These are phyloP conservation scores for Eptatretus burgeri DNA, from an alignment of 2,113 vertebrate species.

Conservation along the genomic window DNA sequence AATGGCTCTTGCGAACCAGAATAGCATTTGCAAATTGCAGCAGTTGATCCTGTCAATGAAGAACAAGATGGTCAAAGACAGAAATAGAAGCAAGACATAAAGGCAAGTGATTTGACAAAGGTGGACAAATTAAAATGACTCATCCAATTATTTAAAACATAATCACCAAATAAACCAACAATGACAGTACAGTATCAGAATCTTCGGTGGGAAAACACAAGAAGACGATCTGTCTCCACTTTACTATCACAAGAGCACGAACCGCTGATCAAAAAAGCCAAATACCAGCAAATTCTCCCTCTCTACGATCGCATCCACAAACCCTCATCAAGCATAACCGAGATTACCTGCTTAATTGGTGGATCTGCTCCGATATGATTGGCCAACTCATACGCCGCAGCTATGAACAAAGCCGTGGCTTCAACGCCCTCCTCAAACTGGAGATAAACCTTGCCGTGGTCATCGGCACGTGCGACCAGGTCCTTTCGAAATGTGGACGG, in stretches of 20 bases:
- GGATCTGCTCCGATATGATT: slow-evolving; percentile 68
- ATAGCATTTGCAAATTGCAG: slow-evolving; percentile 71
- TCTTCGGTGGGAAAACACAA: too few species aligned
- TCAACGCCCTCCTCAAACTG: slow-evolving; percentile 96
- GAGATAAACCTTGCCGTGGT: slow-evolving; percentile 65
- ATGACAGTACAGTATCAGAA: too few species aligned
- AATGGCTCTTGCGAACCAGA: slow-evolving; percentile 85
- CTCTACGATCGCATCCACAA: too few species aligned
- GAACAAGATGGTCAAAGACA: not conserved
- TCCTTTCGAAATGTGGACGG: slow-evolving; percentile 24
- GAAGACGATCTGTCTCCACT: not conserved
- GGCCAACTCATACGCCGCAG: slow-evolving; percentile 57
- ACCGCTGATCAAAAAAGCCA: not conserved
- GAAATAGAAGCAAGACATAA: not conserved
- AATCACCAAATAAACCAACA: slow-evolving; percentile 9
- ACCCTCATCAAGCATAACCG: too few species aligned
- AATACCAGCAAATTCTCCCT: not conserved
- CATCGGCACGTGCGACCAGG: slow-evolving; percentile 75
- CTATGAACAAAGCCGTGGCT: slow-evolving; percentile 58
- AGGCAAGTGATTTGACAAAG: slow-evolving; percentile 10
- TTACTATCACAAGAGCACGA: not conserved
- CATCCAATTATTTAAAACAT: too few species aligned
- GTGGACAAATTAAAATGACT: too few species aligned
- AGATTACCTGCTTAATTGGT: slow-evolving; percentile 56
- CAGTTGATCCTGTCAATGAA: slow-evolving; percentile 44